Evolutionary conservation across 2,797 vertebrate genomes (phyloP), one percentile per base, ranked within the genome.

Genomic region (Orestias chungarensis): DNA sequence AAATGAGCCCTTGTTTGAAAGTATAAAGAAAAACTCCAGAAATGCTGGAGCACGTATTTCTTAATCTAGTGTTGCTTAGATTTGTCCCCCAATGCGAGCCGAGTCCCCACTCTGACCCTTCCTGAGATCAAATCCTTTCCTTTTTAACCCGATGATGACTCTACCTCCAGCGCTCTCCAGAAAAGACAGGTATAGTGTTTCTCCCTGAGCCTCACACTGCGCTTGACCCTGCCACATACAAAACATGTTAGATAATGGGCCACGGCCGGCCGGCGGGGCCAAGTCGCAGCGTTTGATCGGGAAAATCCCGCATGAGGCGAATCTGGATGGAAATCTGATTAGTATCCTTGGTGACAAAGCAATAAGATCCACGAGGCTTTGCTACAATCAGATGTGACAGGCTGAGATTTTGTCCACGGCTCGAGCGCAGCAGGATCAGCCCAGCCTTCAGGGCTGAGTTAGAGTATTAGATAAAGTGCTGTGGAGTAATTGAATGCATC

Each of bases 281-380:
- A 93, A 93, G 92, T 93, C 89, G 82, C 93, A 93, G 93, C 92
- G 94, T 97, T 96, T 97, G 96, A 97, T 96, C 94, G 95, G 95
- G 95, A 97, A n/a, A 96, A 96, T 96, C 95, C 94, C 94, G 92
- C 93, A 93, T 94, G 93, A 92, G 85, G 93, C 85, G 91, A 92
- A 93, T 93, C 95, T 94, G 94, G 94, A 96, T 96, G 95, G 95
- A 97, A 96, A 96, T 96, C 94, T 96, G 95, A 97, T 97, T 96
- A 96, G 96, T 96, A 94, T 94, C 95, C 95, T 93, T 95, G 95
- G 96, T 95, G 95, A 96, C 93, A 87, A 91, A 94, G 95, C 91
- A 86, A 95, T 93, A 93, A 94, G 95, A 96, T 96, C 94, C 93
- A 91, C 84, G 44, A 83, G 91, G 93, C 78, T 94, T 93, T 91